phyloP scores from a whole-genome alignment of 1,140 invertebrate genomes.

The Drosophila nasuta region DNA sequence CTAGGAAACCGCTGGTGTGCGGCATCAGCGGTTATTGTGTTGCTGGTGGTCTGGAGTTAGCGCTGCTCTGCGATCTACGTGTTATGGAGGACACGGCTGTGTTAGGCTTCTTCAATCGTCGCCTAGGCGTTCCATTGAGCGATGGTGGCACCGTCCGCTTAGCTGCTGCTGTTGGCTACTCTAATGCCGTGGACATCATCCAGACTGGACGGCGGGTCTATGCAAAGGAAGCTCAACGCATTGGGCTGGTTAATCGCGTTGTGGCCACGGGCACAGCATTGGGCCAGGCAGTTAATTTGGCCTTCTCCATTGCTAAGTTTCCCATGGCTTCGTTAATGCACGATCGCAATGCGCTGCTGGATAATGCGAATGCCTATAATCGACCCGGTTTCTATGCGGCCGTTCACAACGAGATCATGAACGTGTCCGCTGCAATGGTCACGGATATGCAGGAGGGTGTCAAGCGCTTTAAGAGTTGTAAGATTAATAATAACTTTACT shows the following conservation, averaged over 20 bases:
- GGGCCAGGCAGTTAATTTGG: slow-evolving; percentile 92
- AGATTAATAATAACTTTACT: background rate
- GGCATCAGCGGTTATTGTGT: slow-evolving; percentile 95
- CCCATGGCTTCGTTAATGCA: slow-evolving; percentile 91
- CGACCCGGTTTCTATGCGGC: slow-evolving; percentile 86
- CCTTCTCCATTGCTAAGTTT: slow-evolving; percentile 91
- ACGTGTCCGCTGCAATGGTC: slow-evolving; percentile 87
- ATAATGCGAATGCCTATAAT: slow-evolving; percentile 88
- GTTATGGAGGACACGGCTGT: slow-evolving; percentile 93
- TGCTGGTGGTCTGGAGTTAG: slow-evolving; percentile 95
- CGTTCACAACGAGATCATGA: slow-evolving; percentile 89
- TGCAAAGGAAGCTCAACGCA: slow-evolving; percentile 91
- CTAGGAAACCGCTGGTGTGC: slow-evolving; percentile 93
- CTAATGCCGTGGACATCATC: slow-evolving; percentile 94
- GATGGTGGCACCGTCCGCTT: slow-evolving; percentile 93
- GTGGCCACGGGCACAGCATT: slow-evolving; percentile 92
- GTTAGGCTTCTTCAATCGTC: slow-evolving; percentile 92
- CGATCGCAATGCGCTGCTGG: slow-evolving; percentile 88
- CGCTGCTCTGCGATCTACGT: slow-evolving; percentile 95
- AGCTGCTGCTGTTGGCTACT: slow-evolving; percentile 91
- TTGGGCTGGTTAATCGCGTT: slow-evolving; percentile 91
- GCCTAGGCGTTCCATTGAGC: slow-evolving; percentile 94
- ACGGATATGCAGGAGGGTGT: slow-evolving; percentile 90
- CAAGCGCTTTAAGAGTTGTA: slow-evolving; percentile 88
- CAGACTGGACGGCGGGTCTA: slow-evolving; percentile 92